These are phyloP conservation scores for Epinephelus cyanopodus DNA, from an alignment of 2,113 vertebrate genomes.

Conservation along the genomic window DNA sequence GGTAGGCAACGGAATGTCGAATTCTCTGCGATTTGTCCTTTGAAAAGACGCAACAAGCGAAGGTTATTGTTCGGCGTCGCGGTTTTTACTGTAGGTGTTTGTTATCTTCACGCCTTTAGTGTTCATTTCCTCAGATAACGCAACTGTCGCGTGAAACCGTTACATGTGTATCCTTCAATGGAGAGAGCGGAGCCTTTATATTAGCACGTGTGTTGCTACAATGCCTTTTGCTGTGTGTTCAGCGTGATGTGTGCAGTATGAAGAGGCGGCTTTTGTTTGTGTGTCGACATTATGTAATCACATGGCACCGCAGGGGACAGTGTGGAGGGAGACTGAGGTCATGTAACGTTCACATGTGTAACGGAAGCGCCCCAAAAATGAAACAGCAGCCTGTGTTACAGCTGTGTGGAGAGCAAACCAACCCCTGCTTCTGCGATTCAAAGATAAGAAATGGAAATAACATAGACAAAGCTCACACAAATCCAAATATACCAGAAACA, in stretches of 20 bases:
- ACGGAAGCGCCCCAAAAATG: neutral
- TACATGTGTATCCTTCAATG: neutral
- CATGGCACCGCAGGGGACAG: neutral
- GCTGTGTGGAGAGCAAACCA: neutral
- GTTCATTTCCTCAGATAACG: neutral
- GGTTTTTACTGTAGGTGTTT: accelerated
- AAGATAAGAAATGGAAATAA: neutral
- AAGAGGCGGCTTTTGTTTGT: neutral
- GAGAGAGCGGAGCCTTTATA: accelerated
- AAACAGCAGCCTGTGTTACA: no score
- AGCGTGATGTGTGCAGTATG: accelerated
- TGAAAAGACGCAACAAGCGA: accelerated
- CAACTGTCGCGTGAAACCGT: accelerated
- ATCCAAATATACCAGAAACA: neutral
- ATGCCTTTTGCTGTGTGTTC: neutral
- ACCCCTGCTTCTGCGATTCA: neutral
- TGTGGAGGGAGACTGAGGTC: neutral
- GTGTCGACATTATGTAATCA: neutral
- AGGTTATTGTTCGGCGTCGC: accelerated
- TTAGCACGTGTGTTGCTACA: no score
- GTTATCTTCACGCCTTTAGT: neutral
- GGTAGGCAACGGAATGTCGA: constrained; percentile 52
- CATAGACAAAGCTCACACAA: no score
- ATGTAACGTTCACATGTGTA: neutral
- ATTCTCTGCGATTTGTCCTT: neutral